Evolutionary conservation across 2,797 vertebrate genomes (phyloP).

Genomic region (Chiroxiphia lanceolata): DNA sequence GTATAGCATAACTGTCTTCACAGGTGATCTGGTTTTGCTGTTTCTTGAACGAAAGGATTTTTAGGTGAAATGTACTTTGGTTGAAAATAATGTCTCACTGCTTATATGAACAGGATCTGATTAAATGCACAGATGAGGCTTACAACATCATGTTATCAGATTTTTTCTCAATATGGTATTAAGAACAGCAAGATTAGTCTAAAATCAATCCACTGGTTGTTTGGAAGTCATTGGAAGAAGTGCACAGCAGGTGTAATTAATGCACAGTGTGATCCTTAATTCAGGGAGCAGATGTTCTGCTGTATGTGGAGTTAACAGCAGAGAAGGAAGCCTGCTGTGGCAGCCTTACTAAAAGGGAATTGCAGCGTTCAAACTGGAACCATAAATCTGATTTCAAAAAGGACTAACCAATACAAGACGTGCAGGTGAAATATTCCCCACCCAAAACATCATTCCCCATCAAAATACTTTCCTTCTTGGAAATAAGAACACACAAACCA

Average conservation of each 20-base stretch:
- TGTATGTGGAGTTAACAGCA: neutral
- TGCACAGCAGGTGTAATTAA: conserved; percentile 59
- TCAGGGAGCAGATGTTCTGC: conserved; percentile 53
- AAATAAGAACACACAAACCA: neutral
- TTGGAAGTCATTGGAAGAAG: conserved; percentile 41
- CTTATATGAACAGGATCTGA: conserved; percentile 1
- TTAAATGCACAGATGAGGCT: conserved; percentile 31
- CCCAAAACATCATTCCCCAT: neutral
- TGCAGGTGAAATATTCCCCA: neutral
- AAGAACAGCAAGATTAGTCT: conserved; percentile 29
- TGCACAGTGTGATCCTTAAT: conserved; percentile 32
- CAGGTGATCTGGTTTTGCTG: neutral
- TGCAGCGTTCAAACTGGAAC: neutral
- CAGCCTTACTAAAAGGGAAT: neutral
- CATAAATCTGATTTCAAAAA: conserved; percentile 5
- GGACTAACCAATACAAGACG: neutral
- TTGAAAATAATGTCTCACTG: neutral
- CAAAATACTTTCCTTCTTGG: neutral
- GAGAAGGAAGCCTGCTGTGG: neutral
- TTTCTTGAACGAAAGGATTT: neutral
- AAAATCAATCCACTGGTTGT: conserved; percentile 18
- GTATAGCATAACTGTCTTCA: neutral
- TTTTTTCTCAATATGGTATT: neutral
- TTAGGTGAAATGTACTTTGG: neutral
- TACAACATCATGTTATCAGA: neutral